Percentiles rank a stretch among this genome's conserved stretches.
phyloP scores from a whole-genome alignment of 2,888 invertebrate genomes.

The Hypolimnas misippus region DNA sequence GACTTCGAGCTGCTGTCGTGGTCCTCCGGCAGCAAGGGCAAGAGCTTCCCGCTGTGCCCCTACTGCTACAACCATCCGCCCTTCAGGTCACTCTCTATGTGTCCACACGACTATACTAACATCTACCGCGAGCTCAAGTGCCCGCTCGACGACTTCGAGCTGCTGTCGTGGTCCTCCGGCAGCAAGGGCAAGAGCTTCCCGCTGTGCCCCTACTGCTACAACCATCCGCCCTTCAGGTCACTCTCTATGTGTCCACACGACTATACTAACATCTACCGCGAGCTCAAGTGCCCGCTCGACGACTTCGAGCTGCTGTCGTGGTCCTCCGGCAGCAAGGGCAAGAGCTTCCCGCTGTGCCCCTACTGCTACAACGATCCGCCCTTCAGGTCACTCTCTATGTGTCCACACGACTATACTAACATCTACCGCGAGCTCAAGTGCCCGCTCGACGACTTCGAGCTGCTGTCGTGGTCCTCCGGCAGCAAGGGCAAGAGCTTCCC shows the following conservation, averaged over 20 bases:
- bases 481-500: slow-evolving; percentile 97
- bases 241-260: no score
- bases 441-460: slow-evolving; percentile 98
- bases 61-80: slow-evolving; percentile 99
- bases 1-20: slow-evolving; percentile 97
- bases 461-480: slow-evolving; percentile 97
- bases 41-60: slow-evolving; percentile 97
- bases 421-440: slow-evolving; percentile 98
- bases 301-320: slow-evolving; percentile 98
- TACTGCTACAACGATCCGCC: slow-evolving; percentile 99
- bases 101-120: no score
- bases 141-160: no score
- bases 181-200: slow-evolving; percentile 97
- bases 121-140: no score
- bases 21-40: slow-evolving; percentile 97
- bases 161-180: slow-evolving; percentile 97
- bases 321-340: slow-evolving; percentile 97
- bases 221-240: no score
- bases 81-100: slow-evolving; percentile 88
- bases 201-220: no score
- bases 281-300: slow-evolving; percentile 98
- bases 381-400: no score
- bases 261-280: slow-evolving; percentile 96
- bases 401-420: no score
- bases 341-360: slow-evolving; percentile 97